phyloP scores from a whole-genome alignment of 2,888 invertebrate species.

The Erpobdella octoculata region DNA sequence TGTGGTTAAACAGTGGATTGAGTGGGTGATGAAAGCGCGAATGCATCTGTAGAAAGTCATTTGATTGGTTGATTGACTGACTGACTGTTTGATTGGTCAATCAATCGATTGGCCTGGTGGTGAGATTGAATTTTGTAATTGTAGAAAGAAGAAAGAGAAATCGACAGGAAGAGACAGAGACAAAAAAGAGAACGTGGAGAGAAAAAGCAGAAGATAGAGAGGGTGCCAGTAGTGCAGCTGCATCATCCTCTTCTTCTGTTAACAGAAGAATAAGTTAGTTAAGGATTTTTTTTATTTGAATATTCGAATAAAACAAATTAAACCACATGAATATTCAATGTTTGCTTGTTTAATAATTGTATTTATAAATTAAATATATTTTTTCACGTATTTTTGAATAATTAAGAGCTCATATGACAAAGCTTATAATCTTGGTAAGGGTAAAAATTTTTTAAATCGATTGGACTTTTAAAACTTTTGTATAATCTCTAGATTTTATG shows the following conservation, averaged over 20 bases:
- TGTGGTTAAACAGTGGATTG: neutral
- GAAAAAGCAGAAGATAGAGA: conserved; percentile 57
- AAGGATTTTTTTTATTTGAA: neutral
- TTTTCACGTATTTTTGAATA: too few species aligned
- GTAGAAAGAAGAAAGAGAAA: conserved; percentile 48
- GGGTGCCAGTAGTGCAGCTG: too few species aligned
- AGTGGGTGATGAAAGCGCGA: neutral
- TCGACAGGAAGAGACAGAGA: conserved; percentile 65
- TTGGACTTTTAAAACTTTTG: too few species aligned
- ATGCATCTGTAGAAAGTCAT: neutral
- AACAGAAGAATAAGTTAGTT: conserved; percentile 3
- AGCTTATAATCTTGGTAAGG: too few species aligned
- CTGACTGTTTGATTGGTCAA: neutral
- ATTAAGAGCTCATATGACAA: too few species aligned
- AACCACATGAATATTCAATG: neutral
- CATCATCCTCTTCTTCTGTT: neutral
- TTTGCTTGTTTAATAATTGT: neutral
- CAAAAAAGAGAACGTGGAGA: conserved; percentile 66
- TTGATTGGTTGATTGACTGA: neutral
- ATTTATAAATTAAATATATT: neutral
- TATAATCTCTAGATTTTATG: too few species aligned
- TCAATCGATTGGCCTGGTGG: neutral
- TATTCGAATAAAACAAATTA: neutral
- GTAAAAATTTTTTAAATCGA: too few species aligned
- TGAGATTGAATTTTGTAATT: neutral